Evolutionary conservation across 2,113 vertebrate genomes (phyloP).

Genomic region (Merops nubicus): DNA sequence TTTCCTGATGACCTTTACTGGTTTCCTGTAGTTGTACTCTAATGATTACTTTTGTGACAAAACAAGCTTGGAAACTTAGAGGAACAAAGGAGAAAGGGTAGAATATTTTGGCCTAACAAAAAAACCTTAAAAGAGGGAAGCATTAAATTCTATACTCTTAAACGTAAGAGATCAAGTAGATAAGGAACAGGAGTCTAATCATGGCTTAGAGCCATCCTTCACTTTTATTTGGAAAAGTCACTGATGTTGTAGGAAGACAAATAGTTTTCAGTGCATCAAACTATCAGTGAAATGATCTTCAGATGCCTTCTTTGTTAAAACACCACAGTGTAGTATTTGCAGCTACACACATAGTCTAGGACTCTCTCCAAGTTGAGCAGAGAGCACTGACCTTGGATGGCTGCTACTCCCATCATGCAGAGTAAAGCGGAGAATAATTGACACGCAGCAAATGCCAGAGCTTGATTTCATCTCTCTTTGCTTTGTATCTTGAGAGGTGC

Average conservation of each 20-base stretch:
- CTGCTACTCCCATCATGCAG: not conserved
- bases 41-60: not conserved
- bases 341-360: not conserved
- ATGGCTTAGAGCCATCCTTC: not conserved
- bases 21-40: not conserved
- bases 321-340: not conserved
- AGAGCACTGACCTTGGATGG: not conserved
- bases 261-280: not conserved
- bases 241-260: not conserved
- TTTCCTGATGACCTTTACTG: not conserved
- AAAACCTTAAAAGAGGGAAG: not conserved
- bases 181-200: not conserved
- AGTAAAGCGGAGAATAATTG: not conserved
- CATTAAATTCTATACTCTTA: not conserved
- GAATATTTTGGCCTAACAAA: not conserved
- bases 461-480: not conserved
- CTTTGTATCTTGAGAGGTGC: not conserved
- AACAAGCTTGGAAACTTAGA: not conserved
- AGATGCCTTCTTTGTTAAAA: not conserved
- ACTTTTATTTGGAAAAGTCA: not conserved
- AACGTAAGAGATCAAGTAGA: not conserved
- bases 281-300: not conserved
- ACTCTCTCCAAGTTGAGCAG: not conserved
- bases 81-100: not conserved
- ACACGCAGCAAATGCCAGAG: not conserved